These are phyloP conservation scores for Talpa occidentalis DNA, from an alignment of 2,113 vertebrate species.

Conservation along the genomic window DNA sequence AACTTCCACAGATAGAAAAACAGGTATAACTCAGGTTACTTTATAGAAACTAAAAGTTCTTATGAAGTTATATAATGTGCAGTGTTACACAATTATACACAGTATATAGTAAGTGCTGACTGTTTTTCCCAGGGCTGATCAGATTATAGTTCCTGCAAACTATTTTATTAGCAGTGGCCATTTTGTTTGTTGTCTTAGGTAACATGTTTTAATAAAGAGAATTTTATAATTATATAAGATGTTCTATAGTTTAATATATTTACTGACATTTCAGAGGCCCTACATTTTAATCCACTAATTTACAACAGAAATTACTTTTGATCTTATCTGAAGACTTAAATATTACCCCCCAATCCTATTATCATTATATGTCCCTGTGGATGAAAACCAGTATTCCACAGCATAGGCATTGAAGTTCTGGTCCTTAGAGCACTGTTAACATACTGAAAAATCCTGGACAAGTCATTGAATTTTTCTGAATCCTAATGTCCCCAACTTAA, in stretches of 20 bases:
- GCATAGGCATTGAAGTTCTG: background rate
- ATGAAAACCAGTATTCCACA: background rate
- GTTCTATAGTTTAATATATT: constrained; percentile 19
- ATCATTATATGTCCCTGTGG: background rate
- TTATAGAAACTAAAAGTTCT: constrained; percentile 2
- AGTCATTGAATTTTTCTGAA: constrained; percentile 13
- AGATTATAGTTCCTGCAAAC: background rate
- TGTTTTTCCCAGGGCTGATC: background rate
- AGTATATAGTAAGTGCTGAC: background rate
- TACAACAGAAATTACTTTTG: constrained; percentile 41
- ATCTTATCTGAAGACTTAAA: constrained; percentile 15
- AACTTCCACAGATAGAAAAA: constrained; percentile 14
- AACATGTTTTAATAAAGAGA: constrained; percentile 16
- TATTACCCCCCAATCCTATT: background rate
- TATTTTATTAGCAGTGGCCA: background rate
- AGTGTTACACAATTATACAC: background rate
- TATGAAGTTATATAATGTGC: background rate
- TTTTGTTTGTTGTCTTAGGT: constrained; percentile 25
- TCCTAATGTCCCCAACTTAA: background rate
- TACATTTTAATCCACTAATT: constrained; percentile 7
- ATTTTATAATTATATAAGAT: background rate
- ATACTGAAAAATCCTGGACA: background rate
- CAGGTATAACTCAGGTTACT: constrained; percentile 13
- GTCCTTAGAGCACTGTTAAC: background rate
- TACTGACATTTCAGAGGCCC: constrained; percentile 17